Evolutionary conservation across 2,113 vertebrate genomes (phyloP).

Genomic region (Hippocampus mohnikei): DNA sequence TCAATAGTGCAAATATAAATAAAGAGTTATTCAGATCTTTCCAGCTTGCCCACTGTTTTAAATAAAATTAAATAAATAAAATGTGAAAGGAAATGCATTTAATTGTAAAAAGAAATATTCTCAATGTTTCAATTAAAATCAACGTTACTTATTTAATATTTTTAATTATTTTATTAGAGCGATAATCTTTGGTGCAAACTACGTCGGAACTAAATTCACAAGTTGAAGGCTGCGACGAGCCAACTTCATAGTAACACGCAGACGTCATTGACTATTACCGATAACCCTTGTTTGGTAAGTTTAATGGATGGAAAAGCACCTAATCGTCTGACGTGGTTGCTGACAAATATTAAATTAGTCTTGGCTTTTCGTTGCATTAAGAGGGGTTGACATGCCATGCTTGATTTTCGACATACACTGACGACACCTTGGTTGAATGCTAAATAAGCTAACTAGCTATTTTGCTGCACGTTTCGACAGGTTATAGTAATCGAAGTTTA

Average conservation of each 20-base stretch:
- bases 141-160: not conserved
- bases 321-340: accelerated
- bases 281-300: conserved; percentile 35
- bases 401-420: not conserved
- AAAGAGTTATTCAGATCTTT: too few species aligned
- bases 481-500: too few species aligned
- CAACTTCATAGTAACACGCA: conserved; percentile 43
- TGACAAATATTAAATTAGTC: accelerated
- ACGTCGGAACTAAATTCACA: conserved; percentile 25
- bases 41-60: too few species aligned
- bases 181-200: not conserved
- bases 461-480: not conserved
- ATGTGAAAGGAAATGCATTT: too few species aligned
- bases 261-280: conserved; percentile 21
- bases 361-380: not conserved
- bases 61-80: too few species aligned
- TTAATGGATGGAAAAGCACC: not conserved
- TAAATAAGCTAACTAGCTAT: conserved; percentile 36
- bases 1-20: too few species aligned
- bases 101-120: not conserved
- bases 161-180: not conserved
- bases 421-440: conserved; percentile 1
- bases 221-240: not conserved
- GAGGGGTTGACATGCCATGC: not conserved
- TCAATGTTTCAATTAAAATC: too few species aligned